Percentiles rank a stretch among this genome's conserved stretches.
These are phyloP conservation scores for Urosaurus nigricauda DNA, from an alignment of 2,797 vertebrate species.

Conservation along the genomic window DNA sequence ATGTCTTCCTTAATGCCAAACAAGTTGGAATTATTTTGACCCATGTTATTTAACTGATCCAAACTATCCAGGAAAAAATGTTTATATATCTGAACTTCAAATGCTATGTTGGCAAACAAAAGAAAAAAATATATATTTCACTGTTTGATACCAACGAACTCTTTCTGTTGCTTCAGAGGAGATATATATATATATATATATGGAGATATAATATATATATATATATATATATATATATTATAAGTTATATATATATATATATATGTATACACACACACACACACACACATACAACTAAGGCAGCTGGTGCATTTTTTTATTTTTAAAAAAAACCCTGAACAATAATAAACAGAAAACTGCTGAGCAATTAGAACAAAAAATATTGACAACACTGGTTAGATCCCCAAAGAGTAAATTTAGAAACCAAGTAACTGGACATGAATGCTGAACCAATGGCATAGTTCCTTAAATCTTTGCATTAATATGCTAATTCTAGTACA, in stretches of 20 bases:
- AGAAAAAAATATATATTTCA: slow-evolving; percentile 33
- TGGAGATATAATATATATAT: no score
- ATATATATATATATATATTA: no score
- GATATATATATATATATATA: no score
- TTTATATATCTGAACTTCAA: background rate
- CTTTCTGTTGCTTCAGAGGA: slow-evolving; percentile 40
- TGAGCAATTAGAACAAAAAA: slow-evolving; percentile 67
- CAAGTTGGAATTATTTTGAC: slow-evolving; percentile 4
- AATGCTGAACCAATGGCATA: slow-evolving; percentile 63
- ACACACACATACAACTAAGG: slow-evolving; percentile 43
- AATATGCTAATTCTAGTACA: slow-evolving; percentile 59
- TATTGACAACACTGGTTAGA: slow-evolving; percentile 57
- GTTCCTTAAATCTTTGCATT: slow-evolving; percentile 66
- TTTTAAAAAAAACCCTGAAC: background rate
- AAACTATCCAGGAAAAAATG: background rate
- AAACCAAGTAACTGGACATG: slow-evolving; percentile 69
- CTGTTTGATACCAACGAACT: background rate
- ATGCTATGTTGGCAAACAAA: background rate
- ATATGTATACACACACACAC: no score
- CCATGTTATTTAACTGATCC: slow-evolving; percentile 35
- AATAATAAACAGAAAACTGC: slow-evolving; percentile 61
- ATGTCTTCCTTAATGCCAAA: background rate
- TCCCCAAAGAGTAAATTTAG: slow-evolving; percentile 62
- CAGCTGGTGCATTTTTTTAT: slow-evolving; percentile 36
- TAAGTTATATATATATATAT: no score